A percentile compares a stretch with the other conserved stretches of the same genome.
phyloP scores from a whole-genome alignment of 2,113 vertebrate species.

The Hydrolagus affinis region DNA sequence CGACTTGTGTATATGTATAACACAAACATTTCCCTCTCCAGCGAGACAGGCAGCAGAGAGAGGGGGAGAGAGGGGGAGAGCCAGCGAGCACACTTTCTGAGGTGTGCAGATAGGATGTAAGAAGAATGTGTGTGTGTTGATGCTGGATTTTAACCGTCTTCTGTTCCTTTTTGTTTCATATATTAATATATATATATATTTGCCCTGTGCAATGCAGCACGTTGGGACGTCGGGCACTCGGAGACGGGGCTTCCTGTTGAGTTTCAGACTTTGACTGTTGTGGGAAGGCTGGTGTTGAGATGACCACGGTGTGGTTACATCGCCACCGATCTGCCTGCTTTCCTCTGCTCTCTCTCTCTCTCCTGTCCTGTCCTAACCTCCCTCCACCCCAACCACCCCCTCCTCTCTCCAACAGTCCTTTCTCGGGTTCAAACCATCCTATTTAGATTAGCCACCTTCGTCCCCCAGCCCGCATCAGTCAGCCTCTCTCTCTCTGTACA shows the following conservation, averaged over 20 bases:
- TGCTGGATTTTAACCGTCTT: conserved; percentile 50
- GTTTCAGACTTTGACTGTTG: background rate
- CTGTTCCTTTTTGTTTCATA: conserved; percentile 42
- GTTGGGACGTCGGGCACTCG: background rate
- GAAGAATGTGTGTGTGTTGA: conserved; percentile 57
- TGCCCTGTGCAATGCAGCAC: conserved; percentile 36
- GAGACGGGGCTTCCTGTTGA: background rate
- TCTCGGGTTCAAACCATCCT: too few relatives aligned
- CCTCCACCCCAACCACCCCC: background rate
- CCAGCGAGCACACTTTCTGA: background rate
- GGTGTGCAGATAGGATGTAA: conserved; percentile 44
- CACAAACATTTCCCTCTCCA: conserved; percentile 40
- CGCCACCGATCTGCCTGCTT: background rate
- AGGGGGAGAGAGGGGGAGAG: background rate
- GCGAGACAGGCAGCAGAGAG: background rate
- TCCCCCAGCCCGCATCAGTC: background rate
- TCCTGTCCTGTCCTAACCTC: background rate
- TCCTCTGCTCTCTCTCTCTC: background rate
- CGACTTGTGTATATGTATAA: conserved; percentile 48
- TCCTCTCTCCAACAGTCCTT: background rate
- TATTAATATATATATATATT: conserved; percentile 31
- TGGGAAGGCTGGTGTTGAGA: background rate
- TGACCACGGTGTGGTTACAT: too few relatives aligned
- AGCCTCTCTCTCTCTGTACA: background rate
- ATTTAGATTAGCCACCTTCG: too few relatives aligned